Base-by-base conservation (phyloP, 2,888 invertebrate genomes). In the Drosophila eohydei region DNA sequence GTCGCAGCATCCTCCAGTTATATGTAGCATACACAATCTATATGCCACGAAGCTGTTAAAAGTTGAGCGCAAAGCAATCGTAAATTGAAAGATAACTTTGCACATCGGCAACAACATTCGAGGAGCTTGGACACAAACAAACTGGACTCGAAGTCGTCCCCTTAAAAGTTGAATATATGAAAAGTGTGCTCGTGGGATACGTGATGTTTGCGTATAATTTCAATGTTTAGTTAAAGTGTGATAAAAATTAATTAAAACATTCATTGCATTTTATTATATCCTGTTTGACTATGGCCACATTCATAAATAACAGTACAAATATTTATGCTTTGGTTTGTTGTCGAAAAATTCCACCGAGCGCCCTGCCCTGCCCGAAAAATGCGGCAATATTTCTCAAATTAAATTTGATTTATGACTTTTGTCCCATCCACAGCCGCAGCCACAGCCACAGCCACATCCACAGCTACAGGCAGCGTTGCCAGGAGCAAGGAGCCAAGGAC, bases 331-430 rank as follows among this genome's bases (percentile, higher is more conserved):
- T 77, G 77, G 72, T 68, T 77, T 75, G 78, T 77, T 72, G 46
- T 34, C 48, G 55, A 64, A 70, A 84, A 79, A 83, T 81, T 57
- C 51, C 60, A 61, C 36, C 52, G 67, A 55, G 55, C 55, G 36
- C 30, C 62, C 38, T 5, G n/a, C 54, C 54, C 38, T 9, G n/a
- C 54, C 54, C 54, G 38, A 55, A 66, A 81, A 77, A 77, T 78
- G 82, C 77, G 74, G 82, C 84, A 80, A 80, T 82, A 81, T 81
- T 82, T 85, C 83, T 81, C 83, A 80, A 88, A 86, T 86, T 81
- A 85, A 86, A 86, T 88, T 86, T 86, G 86, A 86, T 86, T 88
- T 86, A 86, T 83, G 88, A 83, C 81, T 78, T 58, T 71, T 64
- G 72, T 59, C 70, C 70, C 71, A 64, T 57, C 66, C 58, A 55